phyloP scores from a whole-genome alignment of 1,140 invertebrate genomes.

The Trachelipus rathkii region DNA sequence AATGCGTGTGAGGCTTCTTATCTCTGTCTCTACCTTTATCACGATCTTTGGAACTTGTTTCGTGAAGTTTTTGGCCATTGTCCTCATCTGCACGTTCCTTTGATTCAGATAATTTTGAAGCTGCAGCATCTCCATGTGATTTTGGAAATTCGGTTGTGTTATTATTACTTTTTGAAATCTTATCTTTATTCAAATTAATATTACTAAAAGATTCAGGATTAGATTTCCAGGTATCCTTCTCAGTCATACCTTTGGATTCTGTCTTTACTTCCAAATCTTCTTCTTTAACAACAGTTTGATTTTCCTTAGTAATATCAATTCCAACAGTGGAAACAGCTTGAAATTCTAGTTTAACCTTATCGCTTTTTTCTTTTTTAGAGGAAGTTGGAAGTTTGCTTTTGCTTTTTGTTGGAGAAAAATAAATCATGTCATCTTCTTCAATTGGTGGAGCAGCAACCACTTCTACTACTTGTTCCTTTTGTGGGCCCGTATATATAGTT shows the following conservation, averaged over 20 bases:
- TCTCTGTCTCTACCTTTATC: background rate
- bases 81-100: background rate
- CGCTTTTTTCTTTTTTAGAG: conserved; percentile 33
- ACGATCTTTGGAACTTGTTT: background rate
- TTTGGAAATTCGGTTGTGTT: no score
- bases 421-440: conserved; percentile 32
- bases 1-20: background rate
- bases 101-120: background rate
- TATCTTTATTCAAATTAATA: background rate
- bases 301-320: background rate
- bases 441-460: background rate
- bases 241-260: background rate
- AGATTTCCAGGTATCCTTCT: background rate
- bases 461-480: conserved; percentile 13
- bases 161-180: background rate
- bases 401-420: conserved; percentile 27
- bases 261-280: background rate
- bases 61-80: background rate
- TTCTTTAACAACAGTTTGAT: background rate
- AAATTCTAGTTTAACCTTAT: background rate
- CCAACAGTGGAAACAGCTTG: background rate
- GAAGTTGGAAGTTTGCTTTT: conserved; percentile 43
- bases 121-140: background rate
- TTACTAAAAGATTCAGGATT: background rate
- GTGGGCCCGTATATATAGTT: conserved; percentile 41